Conservation (phyloP, 1,140 invertebrate genomes). For the Diabrotica undecimpunctata region DNA sequence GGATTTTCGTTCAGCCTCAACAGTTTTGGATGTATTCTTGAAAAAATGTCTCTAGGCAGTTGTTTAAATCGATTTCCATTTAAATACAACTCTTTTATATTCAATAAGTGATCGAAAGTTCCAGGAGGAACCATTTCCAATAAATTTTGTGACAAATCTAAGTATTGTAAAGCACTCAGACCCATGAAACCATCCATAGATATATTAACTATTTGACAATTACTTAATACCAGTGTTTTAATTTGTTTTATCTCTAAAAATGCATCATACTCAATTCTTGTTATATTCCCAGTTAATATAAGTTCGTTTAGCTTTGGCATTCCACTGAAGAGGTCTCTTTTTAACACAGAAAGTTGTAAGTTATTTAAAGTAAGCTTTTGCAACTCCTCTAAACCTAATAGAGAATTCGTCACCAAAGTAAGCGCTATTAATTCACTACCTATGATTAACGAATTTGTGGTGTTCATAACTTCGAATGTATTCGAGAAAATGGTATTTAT, state of each 20-base stretch:
- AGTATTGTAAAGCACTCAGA: constrained; percentile 53
- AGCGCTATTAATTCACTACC: constrained; percentile 54
- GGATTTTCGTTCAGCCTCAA: constrained; percentile 62
- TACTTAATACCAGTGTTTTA: constrained; percentile 56
- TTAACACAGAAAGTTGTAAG: constrained; percentile 54
- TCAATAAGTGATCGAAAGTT: constrained; percentile 59
- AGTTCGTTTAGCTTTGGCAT: constrained; percentile 54
- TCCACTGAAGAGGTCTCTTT: constrained; percentile 59
- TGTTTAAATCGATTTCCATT: constrained; percentile 58
- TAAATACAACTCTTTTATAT: constrained; percentile 59
- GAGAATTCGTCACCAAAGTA: constrained; percentile 58
- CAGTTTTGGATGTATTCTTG: constrained; percentile 52
- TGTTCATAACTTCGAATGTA: constrained; percentile 69
- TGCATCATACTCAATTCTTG: constrained; percentile 62
- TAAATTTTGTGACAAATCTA: constrained; percentile 64
- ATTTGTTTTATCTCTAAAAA: constrained; percentile 59
- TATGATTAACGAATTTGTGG: constrained; percentile 58
- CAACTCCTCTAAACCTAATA: constrained; percentile 57
- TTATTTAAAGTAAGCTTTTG: constrained; percentile 55
- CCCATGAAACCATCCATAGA: constrained; percentile 69
- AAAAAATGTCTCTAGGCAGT: constrained; percentile 58
- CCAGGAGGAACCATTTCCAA: constrained; percentile 58
- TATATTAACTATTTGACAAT: constrained; percentile 59
- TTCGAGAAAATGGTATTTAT: constrained; percentile 63
- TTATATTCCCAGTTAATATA: constrained; percentile 56